Base-by-base conservation (phyloP, 2,888 invertebrate species). In the Acanthoscelides obtectus region DNA sequence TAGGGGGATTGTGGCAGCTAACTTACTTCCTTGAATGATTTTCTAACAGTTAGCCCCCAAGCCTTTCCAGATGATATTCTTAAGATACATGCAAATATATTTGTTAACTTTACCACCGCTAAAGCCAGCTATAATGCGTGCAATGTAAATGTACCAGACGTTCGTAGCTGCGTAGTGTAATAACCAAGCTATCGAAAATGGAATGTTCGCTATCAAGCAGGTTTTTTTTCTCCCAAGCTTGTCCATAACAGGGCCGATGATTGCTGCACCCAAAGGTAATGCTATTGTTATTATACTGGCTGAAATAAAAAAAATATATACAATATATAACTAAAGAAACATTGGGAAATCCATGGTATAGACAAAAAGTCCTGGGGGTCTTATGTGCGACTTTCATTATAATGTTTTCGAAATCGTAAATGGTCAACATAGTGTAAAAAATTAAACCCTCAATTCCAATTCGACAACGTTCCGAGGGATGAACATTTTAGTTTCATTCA, bases 241-340 rank as follows among this genome's bases (percentile, higher is more conserved):
- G 79, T 90, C 90, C 88, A 89, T 89, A 68, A 90, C 76, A 0
- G 88, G 87, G 8, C 89, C 90, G 21, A 86, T 84, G 4, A 86
- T 76, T 0, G 88, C 75, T 0, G 89, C 86, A 21, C 89, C 89
- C 27, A 88, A 75, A 0, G 89, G 89, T 25, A 88, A 81, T 0
- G 88, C 84, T 77, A 90, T 85, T 21, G 88, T 87, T 4, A 88
- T 87, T 66, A 89, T 82, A 80, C 89, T 89, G 19, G 89, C 90
- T 89, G 79, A 74, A 83, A 84, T 73, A 76, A 72, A 70, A 67
- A 64, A 64, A 20, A 20, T 64, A 20, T 1, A 20, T 20, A 64
- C n/a, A 4, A 20, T 64, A 1, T 20, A 1, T 4, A 64, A 64
- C 20, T 64, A 2, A 64, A 20, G 4, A 64, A n/a, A n/a, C n/a